A percentile compares a stretch with the other conserved stretches of the same genome.
Evolutionary conservation across 1,140 invertebrate species (phyloP).

Genomic region (Cyphomyrmex costatus): DNA sequence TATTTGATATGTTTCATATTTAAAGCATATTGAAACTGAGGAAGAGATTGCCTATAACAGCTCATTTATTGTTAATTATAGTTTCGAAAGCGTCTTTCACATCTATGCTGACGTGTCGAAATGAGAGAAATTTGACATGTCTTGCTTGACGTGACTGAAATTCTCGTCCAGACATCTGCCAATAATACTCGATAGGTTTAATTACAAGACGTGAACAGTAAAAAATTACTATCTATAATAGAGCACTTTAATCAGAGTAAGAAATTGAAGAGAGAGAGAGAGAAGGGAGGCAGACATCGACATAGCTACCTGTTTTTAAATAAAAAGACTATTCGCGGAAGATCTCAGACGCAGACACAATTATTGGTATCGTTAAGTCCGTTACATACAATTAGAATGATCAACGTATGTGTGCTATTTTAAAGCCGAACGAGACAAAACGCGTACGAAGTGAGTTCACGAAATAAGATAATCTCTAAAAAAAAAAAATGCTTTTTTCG

Average conservation of each 20-base stretch:
- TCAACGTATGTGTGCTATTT: not conserved
- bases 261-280: conserved; percentile 5
- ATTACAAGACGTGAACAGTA: conserved; percentile 13
- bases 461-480: not conserved
- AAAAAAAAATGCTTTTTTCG: not conserved
- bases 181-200: conserved; percentile 24
- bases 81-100: not conserved
- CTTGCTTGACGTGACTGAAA: conserved; percentile 3
- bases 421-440: not conserved
- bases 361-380: conserved; percentile 21
- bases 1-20: not conserved
- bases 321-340: not conserved
- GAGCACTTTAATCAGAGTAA: not conserved
- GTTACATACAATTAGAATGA: not conserved
- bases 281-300: not conserved
- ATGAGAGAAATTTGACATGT: conserved; percentile 25
- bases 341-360: not conserved
- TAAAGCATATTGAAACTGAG: too few relatives aligned
- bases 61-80: conserved; percentile 28
- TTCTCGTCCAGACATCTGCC: conserved; percentile 18
- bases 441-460: not conserved
- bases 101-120: not conserved
- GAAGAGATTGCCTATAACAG: not conserved
- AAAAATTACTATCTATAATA: conserved; percentile 18
- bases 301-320: not conserved